These are phyloP conservation scores for Oceanodroma tethys DNA, from an alignment of 2,113 vertebrate genomes.

Conservation along the genomic window DNA sequence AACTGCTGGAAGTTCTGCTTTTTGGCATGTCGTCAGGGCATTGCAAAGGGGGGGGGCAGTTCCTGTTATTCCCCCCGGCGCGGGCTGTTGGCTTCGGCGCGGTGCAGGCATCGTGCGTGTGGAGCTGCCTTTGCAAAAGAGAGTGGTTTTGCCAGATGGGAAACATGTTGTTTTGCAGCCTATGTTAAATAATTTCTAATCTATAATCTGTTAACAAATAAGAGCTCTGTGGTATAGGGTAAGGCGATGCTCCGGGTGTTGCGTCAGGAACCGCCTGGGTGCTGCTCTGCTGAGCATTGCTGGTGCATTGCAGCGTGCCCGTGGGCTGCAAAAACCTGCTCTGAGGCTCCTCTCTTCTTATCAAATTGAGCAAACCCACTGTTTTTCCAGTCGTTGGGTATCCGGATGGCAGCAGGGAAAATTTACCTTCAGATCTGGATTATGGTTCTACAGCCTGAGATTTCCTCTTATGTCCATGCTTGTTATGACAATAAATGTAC, in stretches of 20 bases:
- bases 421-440: background rate
- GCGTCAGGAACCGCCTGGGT: fast-evolving
- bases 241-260: background rate
- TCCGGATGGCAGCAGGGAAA: background rate
- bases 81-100: background rate
- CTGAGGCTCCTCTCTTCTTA: background rate
- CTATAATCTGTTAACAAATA: background rate
- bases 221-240: background rate
- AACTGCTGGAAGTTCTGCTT: conserved; percentile 29
- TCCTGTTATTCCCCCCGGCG: background rate
- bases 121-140: background rate
- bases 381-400: background rate
- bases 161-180: background rate
- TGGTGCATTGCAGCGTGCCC: fast-evolving
- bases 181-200: background rate
- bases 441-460: background rate
- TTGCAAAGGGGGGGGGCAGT: background rate
- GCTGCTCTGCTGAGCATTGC: background rate
- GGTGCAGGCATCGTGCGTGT: background rate
- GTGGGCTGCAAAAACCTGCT: background rate
- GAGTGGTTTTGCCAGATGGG: background rate
- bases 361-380: background rate
- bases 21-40: background rate
- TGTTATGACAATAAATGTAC: background rate
- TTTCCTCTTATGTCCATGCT: background rate